phyloP scores from a whole-genome alignment of 2,888 invertebrate genomes.

The Chymomyza amoena region DNA sequence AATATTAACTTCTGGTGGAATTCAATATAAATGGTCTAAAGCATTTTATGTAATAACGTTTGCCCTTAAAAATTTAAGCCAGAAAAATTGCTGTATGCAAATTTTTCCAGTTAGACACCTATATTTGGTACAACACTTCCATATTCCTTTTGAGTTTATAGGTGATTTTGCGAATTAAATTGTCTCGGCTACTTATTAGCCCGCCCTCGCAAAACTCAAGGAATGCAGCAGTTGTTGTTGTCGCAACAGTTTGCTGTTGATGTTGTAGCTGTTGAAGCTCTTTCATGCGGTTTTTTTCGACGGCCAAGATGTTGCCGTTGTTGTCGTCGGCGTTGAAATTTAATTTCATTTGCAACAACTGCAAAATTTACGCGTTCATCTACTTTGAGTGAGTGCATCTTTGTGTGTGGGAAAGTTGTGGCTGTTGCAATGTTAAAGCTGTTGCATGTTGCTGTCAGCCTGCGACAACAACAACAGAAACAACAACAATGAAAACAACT shows the following conservation, averaged over 20 bases:
- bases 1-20: no score
- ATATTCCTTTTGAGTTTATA: no score
- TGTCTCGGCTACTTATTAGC: not conserved
- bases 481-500: not conserved
- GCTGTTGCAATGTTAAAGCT: not conserved
- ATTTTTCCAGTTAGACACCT: no score
- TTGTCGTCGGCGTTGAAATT: not conserved
- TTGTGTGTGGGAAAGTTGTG: constrained; percentile 28
- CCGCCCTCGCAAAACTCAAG: not conserved
- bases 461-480: not conserved
- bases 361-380: not conserved
- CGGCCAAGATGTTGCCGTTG: not conserved
- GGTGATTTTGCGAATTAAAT: no score
- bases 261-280: constrained; percentile 1
- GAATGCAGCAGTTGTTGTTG: constrained; percentile 3
- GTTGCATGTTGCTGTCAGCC: constrained; percentile 10
- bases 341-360: constrained; percentile 19
- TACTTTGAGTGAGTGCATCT: not conserved
- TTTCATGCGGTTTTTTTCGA: not conserved
- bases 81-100: no score
- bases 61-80: no score
- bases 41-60: no score
- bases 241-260: not conserved
- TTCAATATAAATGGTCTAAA: no score
- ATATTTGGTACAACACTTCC: no score